Conservation (phyloP, 64 coral and sea anemone genomes). For the Astreopora myriophthalma region DNA sequence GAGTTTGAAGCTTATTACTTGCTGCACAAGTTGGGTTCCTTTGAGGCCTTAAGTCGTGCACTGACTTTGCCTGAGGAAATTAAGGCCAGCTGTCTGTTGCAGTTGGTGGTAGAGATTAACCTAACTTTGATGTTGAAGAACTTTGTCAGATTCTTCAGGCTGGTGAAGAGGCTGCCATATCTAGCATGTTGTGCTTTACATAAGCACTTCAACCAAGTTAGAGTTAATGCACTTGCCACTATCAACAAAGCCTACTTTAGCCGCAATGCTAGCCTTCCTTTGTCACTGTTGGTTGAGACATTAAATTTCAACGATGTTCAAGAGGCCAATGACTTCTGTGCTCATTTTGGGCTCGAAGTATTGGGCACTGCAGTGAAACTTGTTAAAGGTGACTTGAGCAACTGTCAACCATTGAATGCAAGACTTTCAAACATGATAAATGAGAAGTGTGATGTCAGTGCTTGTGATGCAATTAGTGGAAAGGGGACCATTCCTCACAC, state of each 20-base stretch:
- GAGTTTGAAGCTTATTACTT: conserved; percentile 86
- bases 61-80: conserved; percentile 54
- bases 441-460: not conserved
- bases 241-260: conserved; percentile 74
- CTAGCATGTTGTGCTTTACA: conserved; percentile 83
- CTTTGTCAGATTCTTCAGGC: conserved; percentile 79
- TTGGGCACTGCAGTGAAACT: not conserved
- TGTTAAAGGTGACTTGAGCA: not conserved
- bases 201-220: conserved; percentile 61
- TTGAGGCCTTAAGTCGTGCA: conserved; percentile 55
- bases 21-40: conserved; percentile 69
- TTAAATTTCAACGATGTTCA: conserved; percentile 55
- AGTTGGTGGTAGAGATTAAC: conserved; percentile 49
- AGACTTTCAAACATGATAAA: conserved; percentile 2
- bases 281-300: conserved; percentile 5
- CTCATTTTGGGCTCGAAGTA: conserved; percentile 46
- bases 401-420: not conserved
- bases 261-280: conserved; percentile 24
- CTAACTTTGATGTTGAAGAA: conserved; percentile 49
- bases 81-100: conserved; percentile 12
- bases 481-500: not conserved
- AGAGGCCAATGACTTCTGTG: conserved; percentile 73
- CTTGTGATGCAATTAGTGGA: not conserved
- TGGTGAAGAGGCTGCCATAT: conserved; percentile 60
- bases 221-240: conserved; percentile 27